These are phyloP conservation scores for Coregonus clupeaformis DNA, from an alignment of 2,113 vertebrate genomes.

Conservation along the genomic window DNA sequence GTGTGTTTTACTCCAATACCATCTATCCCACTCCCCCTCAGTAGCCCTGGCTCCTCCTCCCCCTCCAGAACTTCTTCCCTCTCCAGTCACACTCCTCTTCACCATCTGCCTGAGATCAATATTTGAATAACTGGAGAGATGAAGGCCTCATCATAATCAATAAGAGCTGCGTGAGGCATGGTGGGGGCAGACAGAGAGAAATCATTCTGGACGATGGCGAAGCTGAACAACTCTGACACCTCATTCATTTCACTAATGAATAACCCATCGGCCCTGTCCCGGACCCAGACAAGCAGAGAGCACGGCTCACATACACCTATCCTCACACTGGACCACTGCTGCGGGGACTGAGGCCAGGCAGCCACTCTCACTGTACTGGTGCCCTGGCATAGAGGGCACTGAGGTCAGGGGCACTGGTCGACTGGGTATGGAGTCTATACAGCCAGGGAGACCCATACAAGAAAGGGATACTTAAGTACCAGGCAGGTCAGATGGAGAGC, in stretches of 20 bases:
- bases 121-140: conserved; percentile 71
- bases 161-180: conserved; percentile 58
- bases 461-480: too few relatives aligned
- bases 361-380: neutral
- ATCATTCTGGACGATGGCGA: conserved; percentile 64
- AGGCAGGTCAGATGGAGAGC: too few relatives aligned
- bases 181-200: conserved; percentile 63
- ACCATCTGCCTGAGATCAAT: conserved; percentile 63
- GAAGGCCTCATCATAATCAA: conserved; percentile 70
- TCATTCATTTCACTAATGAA: conserved; percentile 72
- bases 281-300: conserved; percentile 45
- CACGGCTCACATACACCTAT: conserved; percentile 28
- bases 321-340: conserved; percentile 10
- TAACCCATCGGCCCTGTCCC: conserved; percentile 63
- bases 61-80: conserved; percentile 24
- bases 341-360: conserved; percentile 29
- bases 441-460: too few relatives aligned
- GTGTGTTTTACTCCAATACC: neutral
- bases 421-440: too few relatives aligned
- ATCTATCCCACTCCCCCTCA: conserved; percentile 12
- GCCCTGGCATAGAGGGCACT: too few relatives aligned
- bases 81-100: conserved; percentile 32
- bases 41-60: conserved; percentile 12
- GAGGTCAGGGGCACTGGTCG: too few relatives aligned
- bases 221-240: conserved; percentile 68